A percentile compares a stretch with the other conserved stretches of the same genome.
Conservation (phyloP, 2,888 invertebrate genomes). For the Nomada fabriciana region DNA sequence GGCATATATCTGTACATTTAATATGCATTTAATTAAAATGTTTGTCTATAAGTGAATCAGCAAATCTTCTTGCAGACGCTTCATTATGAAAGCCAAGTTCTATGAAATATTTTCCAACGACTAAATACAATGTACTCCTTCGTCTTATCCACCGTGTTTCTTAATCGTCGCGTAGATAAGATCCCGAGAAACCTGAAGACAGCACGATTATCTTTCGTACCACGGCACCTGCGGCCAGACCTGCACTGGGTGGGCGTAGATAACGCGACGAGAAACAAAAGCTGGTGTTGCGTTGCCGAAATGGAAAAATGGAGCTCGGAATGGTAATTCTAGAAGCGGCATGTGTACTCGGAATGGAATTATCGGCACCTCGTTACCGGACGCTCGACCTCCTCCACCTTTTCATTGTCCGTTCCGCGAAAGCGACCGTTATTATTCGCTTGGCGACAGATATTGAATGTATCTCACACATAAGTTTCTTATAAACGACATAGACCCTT, state of each 20-base stretch:
- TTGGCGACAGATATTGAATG: constrained; percentile 4
- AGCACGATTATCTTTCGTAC: constrained; percentile 29
- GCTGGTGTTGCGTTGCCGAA: constrained; percentile 63
- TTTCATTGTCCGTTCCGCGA: constrained; percentile 45
- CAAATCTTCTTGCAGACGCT: no score
- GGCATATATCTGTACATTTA: no score
- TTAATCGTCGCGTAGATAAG: constrained; percentile 22
- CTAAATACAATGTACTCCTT: no score
- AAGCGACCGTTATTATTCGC: constrained; percentile 35
- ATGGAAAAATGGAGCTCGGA: constrained; percentile 43
- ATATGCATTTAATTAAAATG: no score
- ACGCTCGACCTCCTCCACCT: constrained; percentile 37
- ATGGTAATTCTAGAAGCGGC: constrained; percentile 36
- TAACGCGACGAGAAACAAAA: constrained; percentile 41
- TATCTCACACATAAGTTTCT: not conserved
- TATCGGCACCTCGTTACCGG: constrained; percentile 47
- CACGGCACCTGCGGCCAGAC: constrained; percentile 35
- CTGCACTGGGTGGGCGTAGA: constrained; percentile 50
- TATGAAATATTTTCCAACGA: no score
- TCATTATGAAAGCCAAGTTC: no score
- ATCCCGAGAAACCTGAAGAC: constrained; percentile 26
- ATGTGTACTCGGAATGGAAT: constrained; percentile 40
- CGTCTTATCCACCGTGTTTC: not conserved
- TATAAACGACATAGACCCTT: no score
- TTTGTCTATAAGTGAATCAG: no score